Evolutionary conservation across 1,140 invertebrate species (phyloP), one percentile per base, ranked within the genome.

Genomic region (Drosophila mojavensis): DNA sequence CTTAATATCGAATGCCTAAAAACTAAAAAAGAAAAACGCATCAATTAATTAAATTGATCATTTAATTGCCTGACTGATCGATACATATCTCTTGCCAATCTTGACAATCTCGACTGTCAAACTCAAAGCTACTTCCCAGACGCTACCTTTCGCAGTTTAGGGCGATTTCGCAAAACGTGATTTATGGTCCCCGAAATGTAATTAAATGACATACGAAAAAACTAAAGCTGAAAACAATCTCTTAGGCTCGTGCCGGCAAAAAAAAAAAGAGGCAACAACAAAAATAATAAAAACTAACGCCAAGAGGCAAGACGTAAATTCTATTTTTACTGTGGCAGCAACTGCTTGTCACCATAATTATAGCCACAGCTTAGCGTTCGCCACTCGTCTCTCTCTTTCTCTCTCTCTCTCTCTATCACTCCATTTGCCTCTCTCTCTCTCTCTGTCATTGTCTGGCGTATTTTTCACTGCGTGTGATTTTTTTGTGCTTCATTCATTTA

Each of bases 281-380:
- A 43, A 59, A 10, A 48, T 13, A 59, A 9, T 48, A 15, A 15
- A 68, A 53, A 53, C n/a, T 39, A 36, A 54, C 54, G 65, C 33
- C 36, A 26, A 61, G 50, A 69, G 61, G 64, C 45, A 69, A 69
- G 66, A 56, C 69, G 53, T n/a, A 41, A 86, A 69, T 75, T 75
- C 77, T 74, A 77, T 79, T 88, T 88, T 83, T 79, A 77, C 67
- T 73, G 56, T 79, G 66, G 36, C 59, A 47, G 48, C 55, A 47
- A 47, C 48, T 39, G n/a, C 54, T 47, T 75, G 71, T 75, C 65
- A 70, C 47, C 56, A 75, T 75, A 78, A 78, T 78, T 75, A 78
- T 78, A 63, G 72, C 65, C 11, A 11, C 43, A 56, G 66, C 67
- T 51, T 30, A 71, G 20, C 11, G 47, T 60, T 54, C 54, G 53